Conservation (phyloP, 2,113 vertebrate genomes). For the Zosterops lateralis region DNA sequence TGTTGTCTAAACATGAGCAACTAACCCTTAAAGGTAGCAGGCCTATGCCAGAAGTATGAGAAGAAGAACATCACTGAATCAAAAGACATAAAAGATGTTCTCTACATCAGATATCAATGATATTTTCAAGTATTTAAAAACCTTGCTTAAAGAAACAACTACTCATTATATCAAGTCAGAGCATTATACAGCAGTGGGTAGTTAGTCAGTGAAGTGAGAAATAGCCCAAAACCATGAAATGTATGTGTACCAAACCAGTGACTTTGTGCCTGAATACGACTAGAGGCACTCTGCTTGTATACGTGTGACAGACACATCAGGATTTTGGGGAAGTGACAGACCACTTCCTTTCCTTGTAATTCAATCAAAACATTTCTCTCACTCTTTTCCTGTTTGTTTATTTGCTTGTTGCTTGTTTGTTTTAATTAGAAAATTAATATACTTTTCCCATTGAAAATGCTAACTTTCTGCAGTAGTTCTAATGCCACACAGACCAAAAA, state of each 20-base stretch:
- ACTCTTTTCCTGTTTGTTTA: not conserved
- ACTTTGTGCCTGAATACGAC: not conserved
- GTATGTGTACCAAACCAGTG: not conserved
- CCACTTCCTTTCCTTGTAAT: not conserved
- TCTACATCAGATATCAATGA: not conserved
- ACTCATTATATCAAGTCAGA: not conserved
- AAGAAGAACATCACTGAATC: not conserved
- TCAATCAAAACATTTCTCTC: not conserved
- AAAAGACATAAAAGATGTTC: not conserved
- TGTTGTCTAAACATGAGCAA: not conserved
- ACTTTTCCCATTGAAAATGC: not conserved
- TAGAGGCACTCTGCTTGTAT: not conserved
- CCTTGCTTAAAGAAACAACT: not conserved
- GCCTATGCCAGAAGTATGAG: not conserved
- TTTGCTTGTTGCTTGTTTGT: not conserved
- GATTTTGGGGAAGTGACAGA: not conserved
- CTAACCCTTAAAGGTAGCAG: not conserved
- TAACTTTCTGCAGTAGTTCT: not conserved
- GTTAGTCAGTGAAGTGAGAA: not conserved
- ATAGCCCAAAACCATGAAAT: not conserved
- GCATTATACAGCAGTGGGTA: not conserved
- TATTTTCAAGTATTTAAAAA: not conserved
- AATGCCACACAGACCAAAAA: not conserved
- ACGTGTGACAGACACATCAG: not conserved
- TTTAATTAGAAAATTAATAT: not conserved